Evolutionary conservation across 2,113 vertebrate genomes (phyloP).

Genomic region (cat (Felis catus)): F.catus_Fca126_mat1.0 CM031413.1:130314501-130315000

Average conservation of each 20-base stretch:
- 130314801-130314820: not conserved
- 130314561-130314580: not conserved
- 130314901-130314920: slow-evolving; percentile 52
- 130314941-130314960: slow-evolving; percentile 44
- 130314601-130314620: slow-evolving; percentile 19
- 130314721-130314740: not conserved
- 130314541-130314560: slow-evolving; percentile 8
- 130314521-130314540: slow-evolving; percentile 49
- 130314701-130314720: not conserved
- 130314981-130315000: slow-evolving; percentile 59
- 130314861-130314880: not conserved
- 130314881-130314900: slow-evolving; percentile 11
- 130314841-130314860: not conserved
- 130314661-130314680: slow-evolving; percentile 37
- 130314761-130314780: not conserved
- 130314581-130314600: not conserved
- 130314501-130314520: not conserved
- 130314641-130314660: slow-evolving; percentile 4
- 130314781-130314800: not conserved
- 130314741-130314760: not conserved
- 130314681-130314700: not conserved
- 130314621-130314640: slow-evolving; percentile 50
- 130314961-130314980: slow-evolving; percentile 62
- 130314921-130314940: slow-evolving; percentile 47
- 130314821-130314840: not conserved